Evolutionary conservation across 2,113 vertebrate genomes (phyloP), one percentile per base, ranked within the genome.

Genomic region (Phrynosoma platyrhinos): DNA sequence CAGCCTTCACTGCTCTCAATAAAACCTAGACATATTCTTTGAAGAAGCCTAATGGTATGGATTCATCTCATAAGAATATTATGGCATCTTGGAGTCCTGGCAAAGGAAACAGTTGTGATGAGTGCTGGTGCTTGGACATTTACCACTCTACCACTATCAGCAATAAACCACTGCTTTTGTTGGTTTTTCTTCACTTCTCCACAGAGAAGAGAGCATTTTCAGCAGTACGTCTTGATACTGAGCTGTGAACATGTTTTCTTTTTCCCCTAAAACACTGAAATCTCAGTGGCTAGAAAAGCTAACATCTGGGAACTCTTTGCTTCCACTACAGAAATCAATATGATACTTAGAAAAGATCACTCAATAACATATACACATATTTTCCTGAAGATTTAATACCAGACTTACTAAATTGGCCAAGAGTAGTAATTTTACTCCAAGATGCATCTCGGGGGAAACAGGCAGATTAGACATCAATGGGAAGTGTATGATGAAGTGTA

Each of bases 371-470:
- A 8, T 3, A 78, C 9, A 84, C 12, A 55, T 83, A 9, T 23
- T 88, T 83, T 47, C 18, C 89, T 87, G 53, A 83, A 95, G 91
- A 95, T 96, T 84, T 95, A 94, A 92, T 91, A 90, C 86, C 36
- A 90, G 95, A 95, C 94, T 93, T 93, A 93, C 81, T 77, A 91
- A 95, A 92, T 89, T 90, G 90, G 9, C 9, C 0, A 90, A 93
- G 79, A 94, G 77, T 87, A 52, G 58, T 90, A 88, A 82, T 86
- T 94, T 94, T 94, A 94, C 69, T 96, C 94, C 91, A 94, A 93
- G 89, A 88, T 93, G 23, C 40, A 92, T 91, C 76, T 89, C 71
- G 4, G 0, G 90, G 94, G 88, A 90, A 93, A 89, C 91, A 92
- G 93, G 93, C 90, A 88, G 47, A 94, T 42, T 88, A 40, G 62